These are phyloP conservation scores for Acrocyrtus sp. DNA, from an alignment of 2,888 invertebrate species.

Conservation along the genomic window DNA sequence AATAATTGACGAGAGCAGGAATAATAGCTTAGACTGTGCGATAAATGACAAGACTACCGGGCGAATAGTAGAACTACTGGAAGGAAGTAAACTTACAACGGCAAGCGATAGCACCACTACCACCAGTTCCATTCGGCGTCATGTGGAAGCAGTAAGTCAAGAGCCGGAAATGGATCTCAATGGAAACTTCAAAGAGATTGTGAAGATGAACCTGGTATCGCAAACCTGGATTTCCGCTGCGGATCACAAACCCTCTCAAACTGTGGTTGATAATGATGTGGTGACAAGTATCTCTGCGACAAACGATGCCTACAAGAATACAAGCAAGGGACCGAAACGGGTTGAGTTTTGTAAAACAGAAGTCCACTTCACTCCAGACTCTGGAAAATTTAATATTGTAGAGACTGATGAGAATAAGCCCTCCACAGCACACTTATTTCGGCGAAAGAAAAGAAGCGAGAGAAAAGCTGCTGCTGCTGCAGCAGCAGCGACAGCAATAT, in stretches of 20 bases:
- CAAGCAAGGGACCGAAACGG: conserved; percentile 74
- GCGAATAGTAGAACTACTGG: neutral
- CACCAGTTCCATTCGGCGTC: neutral
- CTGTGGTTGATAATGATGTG: conserved; percentile 59
- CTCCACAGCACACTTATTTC: conserved; percentile 83
- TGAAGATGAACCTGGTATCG: conserved; percentile 53
- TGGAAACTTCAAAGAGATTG: conserved; percentile 34
- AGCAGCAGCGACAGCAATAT: conserved; percentile 7
- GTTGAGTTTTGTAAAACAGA: conserved; percentile 91
- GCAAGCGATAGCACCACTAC: neutral
- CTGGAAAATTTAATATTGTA: conserved; percentile 86
- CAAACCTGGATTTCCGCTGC: conserved; percentile 62
- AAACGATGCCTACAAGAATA: conserved; percentile 56
- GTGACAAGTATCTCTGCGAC: conserved; percentile 61
- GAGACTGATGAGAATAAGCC: conserved; percentile 90
- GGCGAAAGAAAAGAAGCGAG: conserved; percentile 67
- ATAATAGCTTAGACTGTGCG: neutral
- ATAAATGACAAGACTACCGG: neutral
- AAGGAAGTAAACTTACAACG: neutral
- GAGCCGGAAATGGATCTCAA: conserved; percentile 36
- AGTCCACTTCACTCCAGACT: conserved; percentile 86
- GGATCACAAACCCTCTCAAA: conserved; percentile 58
- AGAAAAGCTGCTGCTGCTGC: conserved; percentile 24
- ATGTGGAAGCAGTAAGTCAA: neutral
- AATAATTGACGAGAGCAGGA: conserved; percentile 47